Evolutionary conservation across 2,113 vertebrate genomes (phyloP), one percentile per base, ranked within the genome.

Genomic region (Halichoeres trimaculatus): DNA sequence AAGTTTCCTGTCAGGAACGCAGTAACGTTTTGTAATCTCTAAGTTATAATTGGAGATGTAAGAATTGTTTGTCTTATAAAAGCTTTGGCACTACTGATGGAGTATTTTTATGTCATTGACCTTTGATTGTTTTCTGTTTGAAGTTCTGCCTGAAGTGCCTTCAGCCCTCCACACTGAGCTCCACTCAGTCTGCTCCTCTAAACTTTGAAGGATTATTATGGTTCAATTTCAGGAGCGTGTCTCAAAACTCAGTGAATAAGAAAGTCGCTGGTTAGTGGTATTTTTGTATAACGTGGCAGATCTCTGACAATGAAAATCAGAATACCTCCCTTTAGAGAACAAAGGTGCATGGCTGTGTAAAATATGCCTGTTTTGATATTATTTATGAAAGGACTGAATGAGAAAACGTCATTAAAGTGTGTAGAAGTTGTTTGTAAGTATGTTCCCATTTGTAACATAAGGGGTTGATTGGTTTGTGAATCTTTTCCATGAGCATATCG

Each of bases 81-180:
- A 70, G 75, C 62, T 24, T 76, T 85, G 81, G 69, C 86, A 88
- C 85, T 88, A 90, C 86, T 88, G 89, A 92, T 30, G 74, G 76
- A 83, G 63, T 76, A 48, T 20, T 36, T 73, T 84, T 80, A 73
- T 53, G 60, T 69, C 50, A 58, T 62, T 54, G 58, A 57, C 26
- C 52, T 60, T 76, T 23, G 38, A 75, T 85, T 81, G 43, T 78
- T 57, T 65, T 13, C n/a, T 76, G 51, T 64, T 71, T 67, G 36
- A 82, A 79, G 58, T 86, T 60, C 59, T 80, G 80, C 89, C 87
- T 56, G 17, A 90, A 91, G 91, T 92, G 91, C 91, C 91, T 92
- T 91, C 51, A 71, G 38, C 48, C 55, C 41, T 71, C 30, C 56
- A 76, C 73, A 72, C 73, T 70, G 48, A 85, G 30, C 63, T 81